Evolutionary conservation across 2,797 vertebrate genomes (phyloP), one percentile per base, ranked within the genome.

Genomic region (Loriculus beryllinus): DNA sequence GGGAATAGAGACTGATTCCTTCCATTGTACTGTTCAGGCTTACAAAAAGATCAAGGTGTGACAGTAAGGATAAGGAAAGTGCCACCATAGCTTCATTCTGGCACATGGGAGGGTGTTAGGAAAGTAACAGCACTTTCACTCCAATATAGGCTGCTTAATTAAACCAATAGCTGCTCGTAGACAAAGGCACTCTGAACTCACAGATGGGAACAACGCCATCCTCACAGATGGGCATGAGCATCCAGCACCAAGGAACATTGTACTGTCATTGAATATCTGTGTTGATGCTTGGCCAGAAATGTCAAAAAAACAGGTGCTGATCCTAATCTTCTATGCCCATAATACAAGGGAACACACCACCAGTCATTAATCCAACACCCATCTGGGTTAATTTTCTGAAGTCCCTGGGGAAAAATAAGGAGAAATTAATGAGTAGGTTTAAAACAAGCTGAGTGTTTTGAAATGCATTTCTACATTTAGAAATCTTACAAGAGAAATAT

Each of bases 151-250:
- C 78, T 93, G 60, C 47, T 78, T 82, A 84, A 92, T 94, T 96
- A 95, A 94, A 69, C 78, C 88, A 77, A 40, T 60, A 2, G 1
- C 64, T 64, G 47, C 31, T 57, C 6, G 4, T 33, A 91, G 82
- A 95, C 90, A 95, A 95, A 95, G 40, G 43, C 67, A 43, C 14
- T 71, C 65, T 87, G 86, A 94, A 88, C 62, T 90, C 68, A 15
- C 57, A 92, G 57, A 86, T 88, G 81, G 87, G 91, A 93, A 92
- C 76, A 47, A 82, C 5, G 90, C 86, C 94, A 93, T 96, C 88
- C 67, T 92, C 28, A 0, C 93, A 95, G 92, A 95, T 93, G 93
- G 92, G 78, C 81, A 60, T 45, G 60, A 74, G 37, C 57, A 86
- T 86, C 88, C 72, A 95, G 80, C 72, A 92, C 64, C 77, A 80